Percentiles rank a stretch among this genome's conserved stretches.
Evolutionary conservation across 2,888 invertebrate genomes (phyloP).

Genomic region (Coecobrya sp.): DNA sequence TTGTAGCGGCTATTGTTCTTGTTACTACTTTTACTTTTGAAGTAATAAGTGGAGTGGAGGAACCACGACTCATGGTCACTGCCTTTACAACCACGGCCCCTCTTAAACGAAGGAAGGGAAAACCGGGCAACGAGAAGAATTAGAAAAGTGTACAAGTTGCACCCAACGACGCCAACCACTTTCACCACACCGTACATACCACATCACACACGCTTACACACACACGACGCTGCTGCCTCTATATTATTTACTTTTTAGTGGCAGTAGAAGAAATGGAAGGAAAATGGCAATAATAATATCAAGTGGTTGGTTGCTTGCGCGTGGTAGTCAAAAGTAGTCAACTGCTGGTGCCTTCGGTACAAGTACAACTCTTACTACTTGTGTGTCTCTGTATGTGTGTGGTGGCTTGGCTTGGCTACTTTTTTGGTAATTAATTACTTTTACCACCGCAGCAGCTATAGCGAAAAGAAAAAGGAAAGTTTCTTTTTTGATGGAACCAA

Average conservation of each 20-base stretch:
- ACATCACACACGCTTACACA: background rate
- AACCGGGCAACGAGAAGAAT: background rate
- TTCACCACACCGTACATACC: conserved; percentile 20
- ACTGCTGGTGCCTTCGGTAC: background rate
- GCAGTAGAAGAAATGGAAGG: background rate
- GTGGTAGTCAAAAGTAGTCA: background rate
- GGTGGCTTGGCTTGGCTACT: conserved; percentile 40
- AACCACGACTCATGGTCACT: conserved; percentile 4
- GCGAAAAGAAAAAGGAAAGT: background rate
- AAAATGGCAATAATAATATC: conserved; percentile 52
- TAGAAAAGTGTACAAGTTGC: background rate
- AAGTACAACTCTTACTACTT: background rate
- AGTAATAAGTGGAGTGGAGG: background rate
- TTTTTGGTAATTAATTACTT: conserved; percentile 65
- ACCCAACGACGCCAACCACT: conserved; percentile 23
- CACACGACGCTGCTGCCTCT: background rate
- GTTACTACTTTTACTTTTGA: background rate
- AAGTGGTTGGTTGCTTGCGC: conserved; percentile 48
- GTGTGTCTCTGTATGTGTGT: too few relatives aligned
- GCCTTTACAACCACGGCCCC: background rate
- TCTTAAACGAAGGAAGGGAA: background rate
- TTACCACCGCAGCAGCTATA: conserved; percentile 48
- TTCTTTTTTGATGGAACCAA: conserved; percentile 39
- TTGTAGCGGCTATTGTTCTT: background rate
- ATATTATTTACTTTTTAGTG: background rate